Base-by-base conservation (phyloP, 2,797 vertebrate genomes). In the Sebastes kiyomatsui region DNA sequence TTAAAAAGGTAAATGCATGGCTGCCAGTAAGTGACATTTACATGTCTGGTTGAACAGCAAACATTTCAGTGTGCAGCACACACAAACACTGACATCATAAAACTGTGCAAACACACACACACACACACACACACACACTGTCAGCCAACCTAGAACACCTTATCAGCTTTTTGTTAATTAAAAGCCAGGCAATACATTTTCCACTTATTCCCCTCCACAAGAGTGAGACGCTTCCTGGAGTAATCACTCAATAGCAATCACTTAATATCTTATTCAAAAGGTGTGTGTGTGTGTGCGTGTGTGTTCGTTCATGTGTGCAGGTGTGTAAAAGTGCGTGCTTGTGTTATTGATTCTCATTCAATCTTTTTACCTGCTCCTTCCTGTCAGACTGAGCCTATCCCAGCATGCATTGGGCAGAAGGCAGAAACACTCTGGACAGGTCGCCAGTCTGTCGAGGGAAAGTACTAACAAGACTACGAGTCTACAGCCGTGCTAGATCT, bases 81-180 rank as follows among this genome's bases (percentile, higher is more conserved):
- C 70, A 71, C 46, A 81, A 54, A 76, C 56, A 52, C 2, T 23
- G 20, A 7, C 42, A 65, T 64, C 22, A 67, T 75, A 66, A 46
- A 22, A 11, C 66, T 66, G 14, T 5, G 8, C 46, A 30, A 10
- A 10, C 46, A 65, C 70, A 27, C 49, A 68, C 35, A 33, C n/a
- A 35, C 9, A 6, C 68, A 52, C 75, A 56, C 32, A 42, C 58
- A 76, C 71, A 67, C 64, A 59, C 77, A 54, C 35, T 12, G 28
- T 56, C 72, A 77, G 49, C 27, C 67, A 71, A 77, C 70, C 77
- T 30, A 67, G 62, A 66, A 71, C 66, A 81, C 73, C 75, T 79
- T 88, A 90, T 93, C 84, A 88, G 73, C 62, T 69, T 79, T 87
- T 87, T 77, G 60, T 87, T 90, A 90, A 92, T 92, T 90, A 90